Base-by-base conservation (phyloP, 2,888 invertebrate genomes). In the Trichopria drosophilae region DNA sequence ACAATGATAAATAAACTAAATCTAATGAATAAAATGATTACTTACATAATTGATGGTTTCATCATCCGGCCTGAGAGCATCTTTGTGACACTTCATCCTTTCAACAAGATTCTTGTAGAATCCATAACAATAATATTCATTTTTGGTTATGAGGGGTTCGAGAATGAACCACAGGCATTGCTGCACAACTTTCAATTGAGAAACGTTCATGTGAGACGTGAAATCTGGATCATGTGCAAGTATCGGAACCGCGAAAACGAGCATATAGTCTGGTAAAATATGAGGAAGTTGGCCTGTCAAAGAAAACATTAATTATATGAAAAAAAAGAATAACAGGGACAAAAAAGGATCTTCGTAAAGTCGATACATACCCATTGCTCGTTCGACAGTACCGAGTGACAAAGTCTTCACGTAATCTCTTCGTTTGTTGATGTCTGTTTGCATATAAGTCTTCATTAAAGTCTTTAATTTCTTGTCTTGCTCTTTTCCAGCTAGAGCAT, bases 241-340 rank as follows among this genome's bases (percentile, higher is more conserved):
- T 42, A 98, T 85, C 39, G 97, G 93, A 62, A 97, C 88, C n/a
- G 94, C 91, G 78, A 96, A 97, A 60, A 95, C 93, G 69, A 98
- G 79, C 87, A 95, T 94, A 75, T 96, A 97, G 79, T 98, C 98
- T 44, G 98, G 97, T 76, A 96, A 80, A 73, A 93, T 91, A 76
- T 90, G 89, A 29, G 90, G 86, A 71, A 92, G 78, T 78, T 92
- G 90, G 59, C 85, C 73, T 73, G 46, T 35, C 42, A 61, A 36
- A 19, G 44, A 46, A 26, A 23, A 46, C 6, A 9, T 36, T 6
- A 46, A 46, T 31, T 15, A 32, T 35, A 36, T 9, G 13, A 24
- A 40, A 36, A 35, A 16, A 12, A 4, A n/a, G 12, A 20, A n/a
- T 3, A 19, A 36, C 3, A 22, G 10, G 3, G 15, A 24, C 23